Evolutionary conservation across 2,113 vertebrate species (phyloP).

Genomic region (Thunnus thynnus): DNA sequence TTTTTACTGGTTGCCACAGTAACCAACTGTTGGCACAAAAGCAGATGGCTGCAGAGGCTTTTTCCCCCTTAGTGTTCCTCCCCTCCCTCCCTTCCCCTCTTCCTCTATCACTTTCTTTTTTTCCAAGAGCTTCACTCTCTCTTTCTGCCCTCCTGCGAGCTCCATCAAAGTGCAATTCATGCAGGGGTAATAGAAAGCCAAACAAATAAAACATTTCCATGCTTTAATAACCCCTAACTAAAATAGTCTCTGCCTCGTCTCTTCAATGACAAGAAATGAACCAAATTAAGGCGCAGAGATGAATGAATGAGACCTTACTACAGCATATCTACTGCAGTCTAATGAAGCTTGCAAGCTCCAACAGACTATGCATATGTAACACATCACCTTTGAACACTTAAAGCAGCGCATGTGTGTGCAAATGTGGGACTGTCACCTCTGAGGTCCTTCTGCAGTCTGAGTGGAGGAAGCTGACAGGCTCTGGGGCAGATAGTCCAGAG

Average conservation of each 20-base stretch:
- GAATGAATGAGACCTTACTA: slow-evolving; percentile 12
- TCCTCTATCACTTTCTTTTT: slow-evolving; percentile 45
- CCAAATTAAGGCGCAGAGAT: slow-evolving; percentile 14
- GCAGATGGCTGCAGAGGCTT: slow-evolving; percentile 69
- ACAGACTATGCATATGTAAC: slow-evolving; percentile 35
- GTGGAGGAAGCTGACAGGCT: slow-evolving; percentile 58
- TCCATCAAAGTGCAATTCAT: slow-evolving; percentile 45
- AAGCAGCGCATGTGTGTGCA: slow-evolving; percentile 10
- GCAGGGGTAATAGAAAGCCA: slow-evolving; percentile 26
- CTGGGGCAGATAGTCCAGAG: slow-evolving; percentile 64
- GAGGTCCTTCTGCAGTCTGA: slow-evolving; percentile 51
- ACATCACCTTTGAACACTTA: slow-evolving; percentile 22
- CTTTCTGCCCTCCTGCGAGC: slow-evolving; percentile 14
- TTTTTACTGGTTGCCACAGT: slow-evolving; percentile 84
- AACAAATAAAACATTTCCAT: slow-evolving; percentile 44
- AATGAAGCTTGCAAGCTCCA: neutral
- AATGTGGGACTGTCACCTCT: slow-evolving; percentile 47
- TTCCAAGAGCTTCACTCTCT: slow-evolving; percentile 40
- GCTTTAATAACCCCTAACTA: slow-evolving; percentile 38
- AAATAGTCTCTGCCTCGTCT: slow-evolving; percentile 39
- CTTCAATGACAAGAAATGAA: slow-evolving; percentile 2
- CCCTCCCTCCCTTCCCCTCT: neutral
- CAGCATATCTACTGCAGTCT: neutral
- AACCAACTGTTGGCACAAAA: slow-evolving; percentile 78
- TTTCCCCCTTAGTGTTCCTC: neutral